Evolutionary conservation across 1,140 invertebrate species (phyloP).

Genomic region (Nebria ingens): DNA sequence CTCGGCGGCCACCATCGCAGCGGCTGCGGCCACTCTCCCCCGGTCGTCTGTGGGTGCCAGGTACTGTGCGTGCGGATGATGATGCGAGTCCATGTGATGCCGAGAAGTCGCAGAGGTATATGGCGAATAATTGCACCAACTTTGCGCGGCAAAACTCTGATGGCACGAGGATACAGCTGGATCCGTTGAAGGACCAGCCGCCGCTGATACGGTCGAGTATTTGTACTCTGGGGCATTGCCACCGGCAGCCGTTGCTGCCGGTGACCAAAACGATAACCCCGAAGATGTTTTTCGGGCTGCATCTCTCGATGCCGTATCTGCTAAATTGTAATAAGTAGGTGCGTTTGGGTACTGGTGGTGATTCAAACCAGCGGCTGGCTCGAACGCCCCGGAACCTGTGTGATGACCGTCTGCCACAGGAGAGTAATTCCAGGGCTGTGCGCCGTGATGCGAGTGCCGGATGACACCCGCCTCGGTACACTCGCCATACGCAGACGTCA

Average conservation of each 20-base stretch:
- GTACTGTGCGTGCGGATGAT: conserved; percentile 49
- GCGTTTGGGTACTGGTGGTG: conserved; percentile 61
- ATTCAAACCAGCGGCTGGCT: conserved; percentile 46
- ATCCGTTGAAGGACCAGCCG: conserved; percentile 40
- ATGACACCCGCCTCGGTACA: conserved; percentile 57
- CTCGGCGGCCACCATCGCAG: conserved; percentile 51
- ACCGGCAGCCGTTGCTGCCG: conserved; percentile 42
- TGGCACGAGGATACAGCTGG: conserved; percentile 51
- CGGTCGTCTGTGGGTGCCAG: conserved; percentile 56
- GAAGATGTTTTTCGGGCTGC: conserved; percentile 44
- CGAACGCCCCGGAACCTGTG: conserved; percentile 43
- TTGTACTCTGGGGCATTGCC: conserved; percentile 49
- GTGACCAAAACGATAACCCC: conserved; percentile 60
- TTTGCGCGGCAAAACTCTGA: conserved; percentile 56
- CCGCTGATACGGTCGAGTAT: conserved; percentile 40
- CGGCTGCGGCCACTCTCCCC: conserved; percentile 44
- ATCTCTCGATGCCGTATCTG: conserved; percentile 44
- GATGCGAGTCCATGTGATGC: conserved; percentile 47
- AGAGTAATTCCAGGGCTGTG: conserved; percentile 57
- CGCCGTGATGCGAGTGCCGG: conserved; percentile 53
- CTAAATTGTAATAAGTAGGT: conserved; percentile 69
- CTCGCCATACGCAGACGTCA: conserved; percentile 46
- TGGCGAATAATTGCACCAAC: conserved; percentile 63
- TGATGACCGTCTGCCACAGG: conserved; percentile 52
- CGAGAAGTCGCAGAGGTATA: conserved; percentile 51